Evolutionary conservation across 1,140 invertebrate genomes (phyloP).

Genomic region (Homalodisca vitripennis): DNA sequence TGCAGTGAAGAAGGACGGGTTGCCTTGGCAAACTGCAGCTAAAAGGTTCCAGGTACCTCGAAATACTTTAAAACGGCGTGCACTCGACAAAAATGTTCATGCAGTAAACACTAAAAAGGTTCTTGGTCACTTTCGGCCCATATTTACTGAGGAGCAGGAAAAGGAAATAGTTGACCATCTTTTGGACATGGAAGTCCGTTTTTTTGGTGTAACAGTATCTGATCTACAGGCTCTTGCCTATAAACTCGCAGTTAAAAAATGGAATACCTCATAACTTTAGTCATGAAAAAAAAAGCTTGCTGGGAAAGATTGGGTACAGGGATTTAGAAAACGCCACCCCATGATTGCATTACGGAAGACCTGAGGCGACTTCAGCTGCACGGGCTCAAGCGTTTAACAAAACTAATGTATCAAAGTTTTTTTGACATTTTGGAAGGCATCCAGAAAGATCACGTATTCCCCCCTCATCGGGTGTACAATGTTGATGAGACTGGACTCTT

Average conservation of each 20-base stretch:
- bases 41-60: slow-evolving; percentile 41
- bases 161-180: slow-evolving; percentile 3
- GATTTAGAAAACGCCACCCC: slow-evolving; percentile 48
- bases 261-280: slow-evolving; percentile 15
- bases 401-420: slow-evolving; percentile 44
- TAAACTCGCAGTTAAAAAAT: slow-evolving; percentile 22
- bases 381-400: slow-evolving; percentile 49
- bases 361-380: slow-evolving; percentile 48
- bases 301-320: slow-evolving; percentile 42
- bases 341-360: slow-evolving; percentile 46
- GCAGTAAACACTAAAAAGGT: background rate
- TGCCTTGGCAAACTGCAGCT: slow-evolving; percentile 36
- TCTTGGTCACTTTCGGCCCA: slow-evolving; percentile 8
- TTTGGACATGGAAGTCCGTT: slow-evolving; percentile 12
- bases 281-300: slow-evolving; percentile 36
- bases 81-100: background rate
- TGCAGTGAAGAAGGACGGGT: slow-evolving; percentile 37
- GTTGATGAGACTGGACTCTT: slow-evolving; percentile 47
- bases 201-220: slow-evolving; percentile 15
- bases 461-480: slow-evolving; percentile 44
- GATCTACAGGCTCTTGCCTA: slow-evolving; percentile 17
- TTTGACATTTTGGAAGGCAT: slow-evolving; percentile 43
- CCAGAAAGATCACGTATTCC: slow-evolving; percentile 30
- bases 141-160: slow-evolving; percentile 19
- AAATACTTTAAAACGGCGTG: slow-evolving; percentile 37